These are phyloP conservation scores for Melanotaenia pygmaea DNA, from an alignment of 2,797 vertebrate species.

Conservation along the genomic window DNA sequence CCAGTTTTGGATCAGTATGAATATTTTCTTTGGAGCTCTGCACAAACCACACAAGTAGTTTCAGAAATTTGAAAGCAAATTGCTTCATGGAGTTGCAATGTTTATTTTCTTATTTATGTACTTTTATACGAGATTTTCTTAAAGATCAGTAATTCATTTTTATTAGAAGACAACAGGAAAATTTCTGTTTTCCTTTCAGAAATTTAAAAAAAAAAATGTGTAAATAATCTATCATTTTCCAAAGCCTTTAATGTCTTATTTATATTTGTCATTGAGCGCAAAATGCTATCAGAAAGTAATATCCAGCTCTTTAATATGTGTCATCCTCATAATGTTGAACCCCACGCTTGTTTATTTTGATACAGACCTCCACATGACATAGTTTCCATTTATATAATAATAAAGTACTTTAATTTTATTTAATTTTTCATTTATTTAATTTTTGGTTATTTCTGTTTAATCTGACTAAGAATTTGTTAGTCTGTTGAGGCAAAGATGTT, in stretches of 20 bases:
- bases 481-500: too few species aligned
- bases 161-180: not conserved
- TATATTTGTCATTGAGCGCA: too few species aligned
- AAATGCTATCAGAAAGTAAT: too few species aligned
- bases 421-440: not conserved
- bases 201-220: too few species aligned
- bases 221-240: too few species aligned
- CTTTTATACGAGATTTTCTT: not conserved
- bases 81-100: not conserved
- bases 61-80: not conserved
- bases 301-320: too few species aligned
- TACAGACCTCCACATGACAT: not conserved
- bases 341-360: too few species aligned
- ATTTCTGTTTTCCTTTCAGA: too few species aligned
- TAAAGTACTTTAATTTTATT: not conserved
- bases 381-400: not conserved
- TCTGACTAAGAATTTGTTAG: not conserved
- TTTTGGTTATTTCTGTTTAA: not conserved
- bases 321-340: too few species aligned
- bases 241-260: too few species aligned
- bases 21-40: not conserved
- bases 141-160: not conserved
- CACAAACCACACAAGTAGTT: not conserved
- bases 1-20: not conserved
- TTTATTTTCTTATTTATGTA: not conserved